Percentiles rank a stretch among this genome's conserved stretches.
phyloP scores from a whole-genome alignment of 2,888 invertebrate species.

The Hyles lineata region DNA sequence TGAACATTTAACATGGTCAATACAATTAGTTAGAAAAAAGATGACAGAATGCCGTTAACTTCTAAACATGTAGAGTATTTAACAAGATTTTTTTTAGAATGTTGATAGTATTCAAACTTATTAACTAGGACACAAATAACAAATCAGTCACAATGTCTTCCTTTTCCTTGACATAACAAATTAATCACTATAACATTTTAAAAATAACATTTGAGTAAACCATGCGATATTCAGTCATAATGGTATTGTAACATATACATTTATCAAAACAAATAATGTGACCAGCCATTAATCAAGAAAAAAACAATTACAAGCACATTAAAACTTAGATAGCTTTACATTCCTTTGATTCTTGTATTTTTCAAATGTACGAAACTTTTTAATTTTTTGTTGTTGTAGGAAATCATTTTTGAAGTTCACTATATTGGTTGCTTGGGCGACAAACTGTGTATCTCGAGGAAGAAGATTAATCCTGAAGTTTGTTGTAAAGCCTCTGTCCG shows the following conservation, averaged over 20 bases:
- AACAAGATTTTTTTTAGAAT: not conserved
- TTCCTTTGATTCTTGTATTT: slow-evolving; percentile 66
- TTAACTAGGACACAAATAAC: not conserved
- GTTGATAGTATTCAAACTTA: not conserved
- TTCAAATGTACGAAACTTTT: slow-evolving; percentile 69
- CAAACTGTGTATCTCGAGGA: slow-evolving; percentile 64
- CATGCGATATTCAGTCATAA: not conserved
- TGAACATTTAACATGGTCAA: not conserved
- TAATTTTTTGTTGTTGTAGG: slow-evolving; percentile 63
- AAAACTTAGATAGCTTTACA: slow-evolving; percentile 74
- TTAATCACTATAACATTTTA: not conserved
- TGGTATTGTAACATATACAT: not conserved
- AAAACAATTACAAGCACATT: slow-evolving; percentile 38
- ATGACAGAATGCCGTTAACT: not conserved
- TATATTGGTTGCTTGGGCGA: slow-evolving; percentile 60
- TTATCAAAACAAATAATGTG: slow-evolving; percentile 13
- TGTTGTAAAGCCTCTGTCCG: slow-evolving; percentile 72
- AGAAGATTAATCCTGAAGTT: slow-evolving; percentile 71
- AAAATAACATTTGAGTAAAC: not conserved
- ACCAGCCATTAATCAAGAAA: slow-evolving; percentile 5
- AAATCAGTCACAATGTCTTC: slow-evolving; percentile 8
- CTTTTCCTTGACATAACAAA: slow-evolving; percentile 8
- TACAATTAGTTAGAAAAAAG: not conserved
- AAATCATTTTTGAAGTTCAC: slow-evolving; percentile 68
- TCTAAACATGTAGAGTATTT: not conserved